These are phyloP conservation scores for Halichoerus grypus DNA, from an alignment of 2,113 vertebrate genomes.

Conservation along the genomic window DNA sequence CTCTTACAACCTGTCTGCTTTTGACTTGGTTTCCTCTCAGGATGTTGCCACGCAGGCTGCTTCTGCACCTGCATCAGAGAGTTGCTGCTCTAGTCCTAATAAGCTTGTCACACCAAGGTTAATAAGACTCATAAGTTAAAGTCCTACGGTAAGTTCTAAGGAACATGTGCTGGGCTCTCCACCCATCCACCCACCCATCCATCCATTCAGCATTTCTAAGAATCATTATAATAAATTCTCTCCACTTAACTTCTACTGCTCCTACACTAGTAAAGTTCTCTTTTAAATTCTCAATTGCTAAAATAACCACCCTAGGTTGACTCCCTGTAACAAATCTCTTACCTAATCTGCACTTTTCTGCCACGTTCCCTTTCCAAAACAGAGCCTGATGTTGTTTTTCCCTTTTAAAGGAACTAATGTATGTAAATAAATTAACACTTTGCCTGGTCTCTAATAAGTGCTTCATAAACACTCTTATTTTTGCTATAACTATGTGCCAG, in stretches of 20 bases:
- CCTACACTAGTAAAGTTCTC: background rate
- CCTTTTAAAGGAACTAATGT: slow-evolving; percentile 24
- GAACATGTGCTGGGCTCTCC: background rate
- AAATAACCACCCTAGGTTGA: background rate
- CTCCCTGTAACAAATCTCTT: background rate
- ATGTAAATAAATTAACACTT: slow-evolving; percentile 49
- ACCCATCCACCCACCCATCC: background rate
- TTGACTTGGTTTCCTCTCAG: background rate
- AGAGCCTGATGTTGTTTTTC: background rate
- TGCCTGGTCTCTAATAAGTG: background rate
- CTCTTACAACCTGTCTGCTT: background rate
- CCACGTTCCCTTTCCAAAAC: background rate
- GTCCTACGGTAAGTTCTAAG: background rate
- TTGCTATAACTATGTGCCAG: background rate
- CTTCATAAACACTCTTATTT: slow-evolving; percentile 11
- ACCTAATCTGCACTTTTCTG: background rate
- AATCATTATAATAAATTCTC: background rate
- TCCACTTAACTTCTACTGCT: background rate
- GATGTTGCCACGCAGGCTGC: background rate
- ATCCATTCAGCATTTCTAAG: background rate
- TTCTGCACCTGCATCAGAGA: background rate
- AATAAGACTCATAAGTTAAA: background rate
- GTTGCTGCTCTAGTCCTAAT: background rate
- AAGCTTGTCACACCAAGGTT: background rate
- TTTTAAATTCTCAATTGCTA: slow-evolving; percentile 34